Conservation (phyloP, 2,888 invertebrate genomes). For the Eupithecia dodoneata region DNA sequence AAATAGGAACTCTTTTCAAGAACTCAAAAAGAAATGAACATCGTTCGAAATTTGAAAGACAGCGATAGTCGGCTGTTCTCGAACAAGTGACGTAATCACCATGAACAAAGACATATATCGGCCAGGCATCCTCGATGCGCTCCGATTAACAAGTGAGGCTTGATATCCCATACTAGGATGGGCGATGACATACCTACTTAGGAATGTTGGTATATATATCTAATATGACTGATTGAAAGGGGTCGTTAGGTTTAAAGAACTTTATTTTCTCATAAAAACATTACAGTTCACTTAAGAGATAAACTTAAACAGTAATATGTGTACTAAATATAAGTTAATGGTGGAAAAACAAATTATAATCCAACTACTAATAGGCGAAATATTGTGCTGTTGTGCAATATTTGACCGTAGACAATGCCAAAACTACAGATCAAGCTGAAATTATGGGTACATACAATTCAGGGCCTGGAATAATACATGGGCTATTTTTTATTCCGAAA, state of each 20-base stretch:
- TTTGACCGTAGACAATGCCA: too few relatives aligned
- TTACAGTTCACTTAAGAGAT: too few relatives aligned
- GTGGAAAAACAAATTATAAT: neutral
- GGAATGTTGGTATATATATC: neutral
- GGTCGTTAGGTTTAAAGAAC: too few relatives aligned
- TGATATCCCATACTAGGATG: neutral
- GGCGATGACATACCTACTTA: neutral
- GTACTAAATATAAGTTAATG: too few relatives aligned
- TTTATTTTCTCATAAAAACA: too few relatives aligned
- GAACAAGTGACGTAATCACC: conserved; percentile 1
- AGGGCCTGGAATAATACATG: too few relatives aligned
- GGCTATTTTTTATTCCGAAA: too few relatives aligned
- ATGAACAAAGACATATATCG: neutral
- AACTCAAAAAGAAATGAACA: neutral
- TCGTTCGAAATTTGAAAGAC: neutral
- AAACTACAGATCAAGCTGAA: too few relatives aligned
- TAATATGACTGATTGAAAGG: neutral
- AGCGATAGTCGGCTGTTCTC: neutral
- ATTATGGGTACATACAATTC: too few relatives aligned
- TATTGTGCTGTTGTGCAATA: too few relatives aligned
- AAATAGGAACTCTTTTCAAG: neutral
- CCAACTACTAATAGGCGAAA: too few relatives aligned
- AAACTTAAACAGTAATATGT: too few relatives aligned
- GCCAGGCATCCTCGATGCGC: neutral
- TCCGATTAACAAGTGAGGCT: conserved; percentile 4